Evolutionary conservation across 2,888 invertebrate genomes (phyloP).

Genomic region (Thereva unica): DNA sequence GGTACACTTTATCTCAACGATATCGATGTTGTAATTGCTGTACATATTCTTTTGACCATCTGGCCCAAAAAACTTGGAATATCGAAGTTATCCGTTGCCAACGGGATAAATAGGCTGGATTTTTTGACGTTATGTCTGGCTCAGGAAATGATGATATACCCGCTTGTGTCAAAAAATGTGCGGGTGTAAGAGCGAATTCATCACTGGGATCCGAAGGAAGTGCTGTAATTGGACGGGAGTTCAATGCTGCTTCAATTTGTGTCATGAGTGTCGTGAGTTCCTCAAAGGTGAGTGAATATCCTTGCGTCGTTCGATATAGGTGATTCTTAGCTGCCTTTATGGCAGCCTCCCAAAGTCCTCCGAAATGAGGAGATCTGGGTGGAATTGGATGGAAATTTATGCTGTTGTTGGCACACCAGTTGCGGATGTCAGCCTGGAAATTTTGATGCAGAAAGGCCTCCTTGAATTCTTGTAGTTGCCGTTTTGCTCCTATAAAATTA

Average conservation of each 20-base stretch:
- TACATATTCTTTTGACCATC: constrained; percentile 15
- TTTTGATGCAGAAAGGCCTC: not conserved
- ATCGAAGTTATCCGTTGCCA: constrained; percentile 4
- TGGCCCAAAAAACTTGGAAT: constrained; percentile 14
- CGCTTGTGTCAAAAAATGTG: constrained; percentile 7
- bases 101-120: not conserved
- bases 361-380: constrained; percentile 10
- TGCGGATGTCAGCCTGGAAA: not conserved
- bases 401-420: not conserved
- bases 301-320: not conserved
- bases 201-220: constrained; percentile 6
- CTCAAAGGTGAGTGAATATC: not conserved
- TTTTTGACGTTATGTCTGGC: not conserved
- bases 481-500: constrained; percentile 14
- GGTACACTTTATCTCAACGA: not conserved
- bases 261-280: not conserved
- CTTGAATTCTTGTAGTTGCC: not conserved
- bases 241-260: not conserved
- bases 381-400: no score
- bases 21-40: not conserved
- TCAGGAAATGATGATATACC: not conserved
- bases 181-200: constrained; percentile 7
- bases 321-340: constrained; percentile 6
- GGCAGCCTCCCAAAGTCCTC: constrained; percentile 4
- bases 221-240: not conserved